Evolutionary conservation across 2,113 vertebrate species (phyloP).

Genomic region (Mastomys coucha): DNA sequence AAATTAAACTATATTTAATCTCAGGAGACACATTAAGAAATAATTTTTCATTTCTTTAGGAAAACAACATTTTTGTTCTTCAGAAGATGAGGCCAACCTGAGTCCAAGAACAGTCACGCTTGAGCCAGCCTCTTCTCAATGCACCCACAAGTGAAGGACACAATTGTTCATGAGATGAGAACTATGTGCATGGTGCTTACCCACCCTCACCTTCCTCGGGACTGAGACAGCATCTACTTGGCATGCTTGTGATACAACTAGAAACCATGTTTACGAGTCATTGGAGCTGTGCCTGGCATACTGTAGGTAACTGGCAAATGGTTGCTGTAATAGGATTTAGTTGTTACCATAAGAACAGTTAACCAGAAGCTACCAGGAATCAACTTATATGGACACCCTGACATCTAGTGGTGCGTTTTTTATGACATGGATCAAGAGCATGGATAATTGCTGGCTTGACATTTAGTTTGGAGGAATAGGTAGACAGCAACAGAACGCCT

Average conservation of each 20-base stretch:
- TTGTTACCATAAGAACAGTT: neutral
- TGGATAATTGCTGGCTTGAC: neutral
- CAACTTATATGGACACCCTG: slow-evolving; percentile 55
- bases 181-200: neutral
- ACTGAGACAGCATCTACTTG: neutral
- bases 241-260: neutral
- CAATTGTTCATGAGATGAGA: neutral
- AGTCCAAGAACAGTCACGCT: neutral
- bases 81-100: neutral
- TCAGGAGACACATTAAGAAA: neutral
- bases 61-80: slow-evolving; percentile 43
- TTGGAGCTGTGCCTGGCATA: neutral
- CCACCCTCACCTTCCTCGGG: neutral
- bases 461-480: neutral
- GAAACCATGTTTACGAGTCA: neutral
- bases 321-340: neutral
- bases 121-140: neutral
- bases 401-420: slow-evolving; percentile 75
- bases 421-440: slow-evolving; percentile 27
- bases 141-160: neutral
- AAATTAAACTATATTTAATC: neutral
- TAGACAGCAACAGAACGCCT: neutral
- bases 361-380: neutral
- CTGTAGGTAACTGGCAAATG: neutral
- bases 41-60: neutral